Evolutionary conservation across 1,140 invertebrate genomes (phyloP), one percentile per base, ranked within the genome.

Genomic region (Megalonaias nervosa): DNA sequence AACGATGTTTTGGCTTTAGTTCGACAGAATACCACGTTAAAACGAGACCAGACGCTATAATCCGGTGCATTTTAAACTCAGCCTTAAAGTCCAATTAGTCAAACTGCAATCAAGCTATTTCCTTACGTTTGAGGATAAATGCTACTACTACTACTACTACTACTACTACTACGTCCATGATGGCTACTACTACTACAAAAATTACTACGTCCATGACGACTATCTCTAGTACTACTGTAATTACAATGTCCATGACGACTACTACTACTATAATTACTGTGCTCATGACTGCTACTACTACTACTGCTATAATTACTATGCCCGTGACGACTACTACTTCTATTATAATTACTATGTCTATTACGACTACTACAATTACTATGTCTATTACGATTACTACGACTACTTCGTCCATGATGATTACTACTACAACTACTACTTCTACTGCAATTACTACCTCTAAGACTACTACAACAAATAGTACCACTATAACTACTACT

Each of bases 1-100:
- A n/a, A n/a, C n/a, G n/a, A n/a, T n/a, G n/a, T n/a, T n/a, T n/a
- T n/a, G n/a, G n/a, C n/a, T n/a, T 31, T 31, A 31, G 5, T 5
- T 31, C 31, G 31, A 31, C 31, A 31, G 31, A 2, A 5, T 31
- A 31, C 31, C 31, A 31, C 31, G 31, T 31, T 31, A 31, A 31
- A 31, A 5, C 5, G 31, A 31, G 31, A 31, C 31, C 31, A 31
- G 31, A 31, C 31, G 31, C 31, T 5, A 31, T 31, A 31, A 31
- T 31, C 31, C 31, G 31, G 31, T 31, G 5, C 5, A 31, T 31
- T 31, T 1, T 31, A 31, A 5, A 38, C 1, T 2, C 38, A 0
- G 1, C 1, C 0, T 3, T 0, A 38, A 38, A 38, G 1, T 3
- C 1, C 0, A 1, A 0, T 0, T 3, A 38, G 1, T 3, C 1